phyloP scores from a whole-genome alignment of 2,797 vertebrate species.

The Meda fulgida region DNA sequence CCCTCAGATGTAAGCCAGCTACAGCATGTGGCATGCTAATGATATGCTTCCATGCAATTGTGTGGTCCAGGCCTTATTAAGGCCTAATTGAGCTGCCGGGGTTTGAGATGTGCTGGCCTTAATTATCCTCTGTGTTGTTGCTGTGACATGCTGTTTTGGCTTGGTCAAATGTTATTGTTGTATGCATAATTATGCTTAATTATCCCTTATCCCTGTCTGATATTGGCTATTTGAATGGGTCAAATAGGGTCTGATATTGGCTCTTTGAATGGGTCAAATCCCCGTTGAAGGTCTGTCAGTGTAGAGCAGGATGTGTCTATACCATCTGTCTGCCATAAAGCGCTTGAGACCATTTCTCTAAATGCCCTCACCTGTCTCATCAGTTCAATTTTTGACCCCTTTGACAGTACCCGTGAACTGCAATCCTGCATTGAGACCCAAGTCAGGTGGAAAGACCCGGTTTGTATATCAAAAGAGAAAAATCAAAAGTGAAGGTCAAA shows the following conservation, averaged over 20 bases:
- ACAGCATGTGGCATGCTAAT: conserved; percentile 58
- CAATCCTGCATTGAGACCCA: conserved; percentile 46
- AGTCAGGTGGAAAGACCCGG: conserved; percentile 48
- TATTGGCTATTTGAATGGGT: background rate
- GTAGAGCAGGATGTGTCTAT: conserved; percentile 2
- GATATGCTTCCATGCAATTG: conserved; percentile 28
- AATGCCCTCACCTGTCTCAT: conserved; percentile 47
- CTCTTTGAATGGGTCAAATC: conserved; percentile 19
- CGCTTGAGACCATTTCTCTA: conserved; percentile 43
- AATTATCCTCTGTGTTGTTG: conserved; percentile 29
- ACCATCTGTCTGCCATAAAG: background rate
- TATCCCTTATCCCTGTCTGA: background rate
- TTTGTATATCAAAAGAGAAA: conserved; percentile 58
- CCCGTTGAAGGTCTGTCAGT: conserved; percentile 15
- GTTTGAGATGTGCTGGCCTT: conserved; percentile 13
- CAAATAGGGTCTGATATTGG: conserved; percentile 12
- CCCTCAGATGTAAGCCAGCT: conserved; percentile 39
- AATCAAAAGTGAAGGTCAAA: conserved; percentile 67
- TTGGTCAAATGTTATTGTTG: conserved; percentile 19
- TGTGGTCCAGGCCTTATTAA: conserved; percentile 51
- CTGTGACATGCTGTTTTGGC: conserved; percentile 10
- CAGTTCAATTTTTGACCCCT: conserved; percentile 3
- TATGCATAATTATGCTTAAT: conserved; percentile 2
- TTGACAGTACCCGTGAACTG: conserved; percentile 35
- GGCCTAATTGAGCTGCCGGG: conserved; percentile 26